phyloP scores from a whole-genome alignment of 2,113 vertebrate genomes.

The Mus spicilegus region DNA sequence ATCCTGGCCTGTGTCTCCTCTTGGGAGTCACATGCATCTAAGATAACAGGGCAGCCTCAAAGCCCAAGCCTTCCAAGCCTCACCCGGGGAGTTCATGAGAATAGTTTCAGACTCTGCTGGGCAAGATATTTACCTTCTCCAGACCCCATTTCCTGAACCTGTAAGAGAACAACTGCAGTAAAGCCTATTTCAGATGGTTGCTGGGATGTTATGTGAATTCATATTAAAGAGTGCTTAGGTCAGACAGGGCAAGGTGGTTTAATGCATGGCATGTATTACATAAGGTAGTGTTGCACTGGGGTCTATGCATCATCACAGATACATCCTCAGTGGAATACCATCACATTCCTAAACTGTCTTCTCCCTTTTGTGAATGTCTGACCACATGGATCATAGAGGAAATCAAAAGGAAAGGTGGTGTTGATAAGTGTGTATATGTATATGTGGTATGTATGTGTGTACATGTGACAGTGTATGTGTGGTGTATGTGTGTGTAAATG shows the following conservation, averaged over 20 bases:
- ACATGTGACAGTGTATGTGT: background rate
- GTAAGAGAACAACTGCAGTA: background rate
- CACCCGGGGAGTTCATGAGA: background rate
- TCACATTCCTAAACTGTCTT: background rate
- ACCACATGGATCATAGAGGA: background rate
- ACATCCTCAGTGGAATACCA: background rate
- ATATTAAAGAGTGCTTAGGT: background rate
- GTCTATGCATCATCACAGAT: background rate
- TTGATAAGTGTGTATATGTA: background rate
- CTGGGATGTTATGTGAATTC: background rate
- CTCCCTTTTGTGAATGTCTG: constrained; percentile 10
- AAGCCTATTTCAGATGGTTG: background rate
- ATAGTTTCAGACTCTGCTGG: background rate
- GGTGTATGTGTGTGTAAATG: background rate
- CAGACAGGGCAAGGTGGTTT: background rate
- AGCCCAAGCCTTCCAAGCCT: background rate
- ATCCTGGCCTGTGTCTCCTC: background rate
- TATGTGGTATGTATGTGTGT: background rate
- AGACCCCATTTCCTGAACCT: background rate
- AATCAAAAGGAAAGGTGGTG: background rate
- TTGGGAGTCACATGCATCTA: background rate
- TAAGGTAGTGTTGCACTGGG: background rate
- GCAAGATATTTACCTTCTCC: background rate
- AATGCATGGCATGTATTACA: background rate
- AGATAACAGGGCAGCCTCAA: background rate